Evolutionary conservation across 2,797 vertebrate genomes (phyloP).

Genomic region (Lepus oiostolus): DNA sequence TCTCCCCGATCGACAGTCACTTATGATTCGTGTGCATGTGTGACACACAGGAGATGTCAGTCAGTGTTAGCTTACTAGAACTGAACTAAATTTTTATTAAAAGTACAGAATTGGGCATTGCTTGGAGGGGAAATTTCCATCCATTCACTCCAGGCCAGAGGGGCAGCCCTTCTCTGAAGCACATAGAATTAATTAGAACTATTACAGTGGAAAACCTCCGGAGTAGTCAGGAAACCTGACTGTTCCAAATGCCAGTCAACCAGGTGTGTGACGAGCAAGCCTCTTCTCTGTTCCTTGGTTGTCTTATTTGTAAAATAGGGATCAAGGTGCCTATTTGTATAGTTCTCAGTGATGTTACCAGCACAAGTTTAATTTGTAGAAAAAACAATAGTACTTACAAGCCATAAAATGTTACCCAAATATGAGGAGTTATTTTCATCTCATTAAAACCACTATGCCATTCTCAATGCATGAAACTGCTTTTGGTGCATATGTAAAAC

Average conservation of each 20-base stretch:
- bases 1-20: background rate
- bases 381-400: background rate
- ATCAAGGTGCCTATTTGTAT: background rate
- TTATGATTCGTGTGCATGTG: constrained; percentile 2
- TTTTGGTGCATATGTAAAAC: constrained; percentile 1
- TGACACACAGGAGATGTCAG: background rate
- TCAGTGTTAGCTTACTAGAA: constrained; percentile 22
- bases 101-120: background rate
- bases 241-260: background rate
- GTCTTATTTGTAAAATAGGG: constrained; percentile 23
- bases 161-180: background rate
- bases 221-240: background rate
- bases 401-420: background rate
- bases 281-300: constrained; percentile 2
- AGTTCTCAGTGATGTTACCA: constrained; percentile 39
- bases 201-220: background rate
- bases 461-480: background rate
- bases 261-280: background rate
- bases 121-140: constrained; percentile 17
- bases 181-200: constrained; percentile 6
- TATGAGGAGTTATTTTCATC: constrained; percentile 34
- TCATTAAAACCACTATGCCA: background rate
- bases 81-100: constrained; percentile 35
- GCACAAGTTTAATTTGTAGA: background rate
- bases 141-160: background rate